Evolutionary conservation across 37 sponge, comb jelly and placozoan genomes (phyloP).

Genomic region (Spongia lamella): DNA sequence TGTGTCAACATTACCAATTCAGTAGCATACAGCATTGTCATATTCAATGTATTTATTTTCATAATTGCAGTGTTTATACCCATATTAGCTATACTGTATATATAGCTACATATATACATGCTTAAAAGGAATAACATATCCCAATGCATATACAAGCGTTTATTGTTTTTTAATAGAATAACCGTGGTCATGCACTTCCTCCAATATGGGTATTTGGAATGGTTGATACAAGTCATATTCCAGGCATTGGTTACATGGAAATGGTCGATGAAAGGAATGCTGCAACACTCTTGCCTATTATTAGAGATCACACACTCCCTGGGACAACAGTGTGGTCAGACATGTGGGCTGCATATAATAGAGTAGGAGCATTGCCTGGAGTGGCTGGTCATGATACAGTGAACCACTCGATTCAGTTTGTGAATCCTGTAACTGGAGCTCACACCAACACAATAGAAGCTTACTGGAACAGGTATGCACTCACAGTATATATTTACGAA

Average conservation of each 20-base stretch:
- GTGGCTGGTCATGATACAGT: constrained; percentile 47
- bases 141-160: too few species aligned
- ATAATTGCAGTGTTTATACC: too few species aligned
- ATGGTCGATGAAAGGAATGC: constrained; percentile 49
- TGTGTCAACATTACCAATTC: too few species aligned
- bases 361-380: constrained; percentile 22
- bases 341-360: constrained; percentile 57
- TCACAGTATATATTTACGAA: too few species aligned
- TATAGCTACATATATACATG: too few species aligned
- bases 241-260: constrained; percentile 66
- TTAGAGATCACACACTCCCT: constrained; percentile 38
- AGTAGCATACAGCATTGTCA: too few species aligned
- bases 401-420: constrained; percentile 62
- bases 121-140: too few species aligned
- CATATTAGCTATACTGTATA: too few species aligned
- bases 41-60: too few species aligned
- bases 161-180: too few species aligned
- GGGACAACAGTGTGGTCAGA: constrained; percentile 56
- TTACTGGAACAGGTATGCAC: constrained; percentile 76
- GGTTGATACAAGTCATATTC: constrained; percentile 34
- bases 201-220: constrained; percentile 83
- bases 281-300: constrained; percentile 72
- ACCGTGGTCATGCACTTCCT: too few species aligned
- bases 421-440: constrained; percentile 54
- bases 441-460: constrained; percentile 63